phyloP scores from a whole-genome alignment of 2,113 vertebrate species.

The Oenanthe melanoleuca region DNA sequence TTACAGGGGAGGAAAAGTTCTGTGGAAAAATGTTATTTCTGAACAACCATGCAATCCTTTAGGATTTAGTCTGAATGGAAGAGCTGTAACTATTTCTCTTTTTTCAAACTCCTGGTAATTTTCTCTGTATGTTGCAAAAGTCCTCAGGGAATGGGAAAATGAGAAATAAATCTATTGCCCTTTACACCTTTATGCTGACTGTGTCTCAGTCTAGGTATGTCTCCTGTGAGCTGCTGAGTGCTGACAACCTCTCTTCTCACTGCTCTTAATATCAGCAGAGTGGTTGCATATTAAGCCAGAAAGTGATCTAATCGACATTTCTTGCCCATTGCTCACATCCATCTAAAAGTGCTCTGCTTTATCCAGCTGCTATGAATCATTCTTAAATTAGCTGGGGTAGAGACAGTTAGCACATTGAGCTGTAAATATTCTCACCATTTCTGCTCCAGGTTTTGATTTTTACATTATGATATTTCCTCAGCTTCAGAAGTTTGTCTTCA shows the following conservation, averaged over 20 bases:
- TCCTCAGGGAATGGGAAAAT: slow-evolving; percentile 57
- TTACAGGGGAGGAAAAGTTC: slow-evolving; percentile 44
- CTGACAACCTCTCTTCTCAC: slow-evolving; percentile 47
- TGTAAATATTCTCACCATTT: slow-evolving; percentile 21
- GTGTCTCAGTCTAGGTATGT: slow-evolving; percentile 49
- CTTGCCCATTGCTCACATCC: slow-evolving; percentile 49
- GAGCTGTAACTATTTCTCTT: slow-evolving; percentile 28
- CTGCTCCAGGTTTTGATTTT: slow-evolving; percentile 41
- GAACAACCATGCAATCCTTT: slow-evolving; percentile 47
- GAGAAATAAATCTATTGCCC: slow-evolving; percentile 63
- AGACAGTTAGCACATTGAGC: slow-evolving; percentile 23
- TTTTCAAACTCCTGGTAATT: slow-evolving; percentile 48
- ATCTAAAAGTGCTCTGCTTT: slow-evolving; percentile 14
- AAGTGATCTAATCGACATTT: slow-evolving; percentile 56
- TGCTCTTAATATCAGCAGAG: slow-evolving; percentile 59
- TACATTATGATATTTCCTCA: neutral
- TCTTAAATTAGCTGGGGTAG: slow-evolving; percentile 40
- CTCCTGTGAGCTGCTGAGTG: slow-evolving; percentile 38
- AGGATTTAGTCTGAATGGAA: slow-evolving; percentile 58
- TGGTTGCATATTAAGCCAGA: slow-evolving; percentile 55
- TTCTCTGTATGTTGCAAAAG: slow-evolving; percentile 47
- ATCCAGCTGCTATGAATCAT: slow-evolving; percentile 14
- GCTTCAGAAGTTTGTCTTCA: slow-evolving; percentile 26
- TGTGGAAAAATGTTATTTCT: slow-evolving; percentile 60
- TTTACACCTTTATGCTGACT: slow-evolving; percentile 47